Percentiles rank a stretch among this genome's conserved stretches.
phyloP scores from a whole-genome alignment of 2,113 vertebrate species.

The Typhlomys cinereus region DNA sequence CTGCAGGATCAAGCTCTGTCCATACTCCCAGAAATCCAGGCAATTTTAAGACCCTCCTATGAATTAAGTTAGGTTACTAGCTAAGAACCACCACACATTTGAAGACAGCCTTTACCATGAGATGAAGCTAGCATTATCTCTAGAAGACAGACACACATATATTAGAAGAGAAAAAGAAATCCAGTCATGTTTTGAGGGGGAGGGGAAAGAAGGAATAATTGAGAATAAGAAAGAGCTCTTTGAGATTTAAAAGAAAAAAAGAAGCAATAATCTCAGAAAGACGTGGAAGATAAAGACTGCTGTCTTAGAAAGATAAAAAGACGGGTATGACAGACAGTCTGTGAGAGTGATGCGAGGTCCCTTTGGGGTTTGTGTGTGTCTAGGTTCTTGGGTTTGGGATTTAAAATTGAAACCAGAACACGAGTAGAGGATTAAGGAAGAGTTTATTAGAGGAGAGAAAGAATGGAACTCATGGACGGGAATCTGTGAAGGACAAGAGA shows the following conservation, averaged over 20 bases:
- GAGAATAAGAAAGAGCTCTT: background rate
- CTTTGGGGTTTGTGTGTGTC: too few species aligned
- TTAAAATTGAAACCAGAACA: too few species aligned
- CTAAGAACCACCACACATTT: background rate
- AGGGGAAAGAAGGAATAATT: background rate
- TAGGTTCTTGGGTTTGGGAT: too few species aligned
- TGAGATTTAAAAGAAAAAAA: slow-evolving; percentile 18
- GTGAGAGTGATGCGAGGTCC: too few species aligned
- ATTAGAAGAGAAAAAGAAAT: background rate
- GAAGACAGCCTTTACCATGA: background rate
- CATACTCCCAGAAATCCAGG: background rate
- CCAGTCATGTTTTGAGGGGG: background rate
- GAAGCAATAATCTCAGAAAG: slow-evolving; percentile 28
- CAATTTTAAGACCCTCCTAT: background rate
- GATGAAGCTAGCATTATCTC: background rate
- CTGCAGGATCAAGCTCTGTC: background rate
- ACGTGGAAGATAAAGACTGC: background rate
- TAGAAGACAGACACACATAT: background rate
- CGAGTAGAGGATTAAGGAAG: too few species aligned
- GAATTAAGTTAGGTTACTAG: background rate
- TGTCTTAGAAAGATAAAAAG: too few species aligned
- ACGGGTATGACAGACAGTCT: background rate
- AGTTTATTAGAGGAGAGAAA: too few species aligned
- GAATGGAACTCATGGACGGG: too few species aligned
- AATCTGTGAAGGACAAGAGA: too few species aligned